Evolutionary conservation across 2,888 invertebrate genomes (phyloP), one percentile per base, ranked within the genome.

Genomic region (Copidosoma aretas): DNA sequence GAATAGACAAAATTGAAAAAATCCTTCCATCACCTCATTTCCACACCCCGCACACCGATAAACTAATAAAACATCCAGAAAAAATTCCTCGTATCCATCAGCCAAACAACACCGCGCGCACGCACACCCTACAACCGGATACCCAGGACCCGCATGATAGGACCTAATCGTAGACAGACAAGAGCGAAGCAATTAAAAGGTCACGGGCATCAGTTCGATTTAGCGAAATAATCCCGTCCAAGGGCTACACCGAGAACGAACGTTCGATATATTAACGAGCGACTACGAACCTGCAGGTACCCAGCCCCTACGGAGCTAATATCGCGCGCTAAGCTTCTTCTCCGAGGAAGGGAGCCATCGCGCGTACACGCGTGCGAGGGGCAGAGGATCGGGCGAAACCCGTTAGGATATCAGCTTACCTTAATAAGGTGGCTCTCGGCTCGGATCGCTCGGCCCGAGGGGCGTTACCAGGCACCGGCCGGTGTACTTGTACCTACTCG

Each of bases 381-480:
- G 32, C n/a, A n/a, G 32, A 32, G 32, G 32, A 32, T 32, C 32
- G 24, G 43, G 51, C 49, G 52, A 74, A 77, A 32, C 75, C 77
- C 75, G 75, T 73, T 71, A 71, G 69, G 73, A 79, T 80, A 83
- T 83, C 82, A 80, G 82, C 82, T 83, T 83, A 83, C 82, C 82
- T 82, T 81, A 80, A 82, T 82, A 82, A 82, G 77, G 73, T 75
- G 70, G 46, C 52, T 60, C 60, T 51, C 24, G 51, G 41, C 41
- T 14, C 41, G 41, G 8, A 25, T 57, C 68, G 51, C 51, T 63
- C 60, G 39, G 54, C 52, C 56, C 32, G 56, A 71, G 75, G 83
- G 83, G 83, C 76, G 83, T 83, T 83, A 77, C 83, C 82, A 83
- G 17, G 51, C 15, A 4, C 24, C 14, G 39, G 21, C 17, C 32